A percentile compares a stretch with the other conserved stretches of the same genome.
phyloP scores from a whole-genome alignment of 1,140 invertebrate genomes.

The Sminthurides bifidus region DNA sequence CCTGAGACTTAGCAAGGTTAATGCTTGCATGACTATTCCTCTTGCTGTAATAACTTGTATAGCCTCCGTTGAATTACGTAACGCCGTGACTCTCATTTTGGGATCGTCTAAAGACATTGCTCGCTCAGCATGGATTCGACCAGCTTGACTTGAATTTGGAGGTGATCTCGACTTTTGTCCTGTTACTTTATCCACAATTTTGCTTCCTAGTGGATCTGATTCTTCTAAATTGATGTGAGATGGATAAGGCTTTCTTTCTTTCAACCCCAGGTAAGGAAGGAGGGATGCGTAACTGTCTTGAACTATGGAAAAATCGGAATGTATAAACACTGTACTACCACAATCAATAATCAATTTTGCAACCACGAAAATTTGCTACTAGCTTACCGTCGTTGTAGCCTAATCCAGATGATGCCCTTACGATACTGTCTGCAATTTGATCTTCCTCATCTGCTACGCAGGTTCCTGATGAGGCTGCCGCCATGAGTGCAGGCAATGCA shows the following conservation, averaged over 20 bases:
- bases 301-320: background rate
- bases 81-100: slow-evolving; percentile 41
- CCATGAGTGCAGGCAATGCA: slow-evolving; percentile 22
- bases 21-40: slow-evolving; percentile 43
- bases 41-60: slow-evolving; percentile 46
- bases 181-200: slow-evolving; percentile 35
- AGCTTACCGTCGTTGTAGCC: background rate
- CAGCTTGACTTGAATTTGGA: background rate
- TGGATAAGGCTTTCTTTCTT: slow-evolving; percentile 38
- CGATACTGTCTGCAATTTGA: slow-evolving; percentile 13
- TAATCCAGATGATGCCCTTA: slow-evolving; percentile 3
- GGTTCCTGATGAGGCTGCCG: slow-evolving; percentile 10
- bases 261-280: slow-evolving; percentile 36
- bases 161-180: slow-evolving; percentile 8
- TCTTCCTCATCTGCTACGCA: slow-evolving; percentile 3
- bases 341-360: background rate
- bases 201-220: slow-evolving; percentile 45
- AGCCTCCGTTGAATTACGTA: slow-evolving; percentile 42
- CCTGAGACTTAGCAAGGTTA: slow-evolving; percentile 45
- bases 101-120: slow-evolving; percentile 39
- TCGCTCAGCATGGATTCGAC: slow-evolving; percentile 42
- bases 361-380: background rate
- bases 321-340: background rate
- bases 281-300: slow-evolving; percentile 10
- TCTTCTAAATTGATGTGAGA: slow-evolving; percentile 41